Evolutionary conservation across 1,140 invertebrate genomes (phyloP).

Genomic region (Platyscapa corneri): DNA sequence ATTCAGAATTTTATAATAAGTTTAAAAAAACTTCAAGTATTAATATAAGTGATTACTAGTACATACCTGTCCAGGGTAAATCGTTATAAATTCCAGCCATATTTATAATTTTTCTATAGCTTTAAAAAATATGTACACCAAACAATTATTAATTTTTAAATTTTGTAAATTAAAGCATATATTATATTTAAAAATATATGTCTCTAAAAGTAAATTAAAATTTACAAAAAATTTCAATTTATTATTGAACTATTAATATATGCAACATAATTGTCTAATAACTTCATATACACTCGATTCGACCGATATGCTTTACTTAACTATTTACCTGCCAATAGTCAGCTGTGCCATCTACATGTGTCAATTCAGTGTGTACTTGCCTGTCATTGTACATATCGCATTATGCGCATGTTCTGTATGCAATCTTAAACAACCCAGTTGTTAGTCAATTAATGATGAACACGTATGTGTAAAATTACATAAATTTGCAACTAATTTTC

Average conservation of each 20-base stretch:
- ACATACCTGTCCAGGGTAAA: slow-evolving; percentile 74
- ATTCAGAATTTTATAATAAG: no score
- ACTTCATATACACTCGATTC: background rate
- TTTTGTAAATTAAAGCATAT: background rate
- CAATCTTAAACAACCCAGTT: no score
- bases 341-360: background rate
- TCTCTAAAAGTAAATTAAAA: background rate
- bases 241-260: background rate
- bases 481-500: no score
- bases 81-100: slow-evolving; percentile 74
- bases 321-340: background rate
- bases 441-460: no score
- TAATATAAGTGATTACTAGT: background rate
- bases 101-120: background rate
- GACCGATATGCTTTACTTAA: background rate
- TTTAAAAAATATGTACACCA: background rate
- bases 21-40: no score
- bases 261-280: background rate
- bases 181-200: background rate
- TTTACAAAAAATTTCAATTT: background rate
- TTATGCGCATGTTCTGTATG: background rate
- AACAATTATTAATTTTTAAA: background rate
- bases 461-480: no score
- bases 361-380: no score
- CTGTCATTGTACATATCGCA: background rate